Evolutionary conservation across 2,888 invertebrate species (phyloP), one percentile per base, ranked within the genome.

Genomic region (Acanthacorydalis orientalis): DNA sequence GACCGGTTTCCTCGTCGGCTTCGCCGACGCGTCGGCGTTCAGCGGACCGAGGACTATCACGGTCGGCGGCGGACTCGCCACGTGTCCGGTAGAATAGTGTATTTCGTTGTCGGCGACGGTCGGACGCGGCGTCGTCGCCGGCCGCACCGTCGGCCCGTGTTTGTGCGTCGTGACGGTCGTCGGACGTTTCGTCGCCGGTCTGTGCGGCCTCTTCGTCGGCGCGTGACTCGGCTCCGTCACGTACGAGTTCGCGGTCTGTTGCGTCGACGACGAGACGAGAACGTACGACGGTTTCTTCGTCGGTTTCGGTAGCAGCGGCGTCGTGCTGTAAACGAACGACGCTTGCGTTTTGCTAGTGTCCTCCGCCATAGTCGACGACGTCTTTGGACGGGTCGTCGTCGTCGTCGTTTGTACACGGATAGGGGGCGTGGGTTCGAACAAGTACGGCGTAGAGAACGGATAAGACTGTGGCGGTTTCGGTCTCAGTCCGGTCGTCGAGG

Each of bases 1-100:
- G 10, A 64, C 58, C 63, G 75, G 60, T 70, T 74, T 60, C 68
- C 69, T 48, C 42, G 37, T 39, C 8, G 46, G 39, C 1, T 16
- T 39, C 4, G 52, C 47, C 23, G 40, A 40, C 49, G 49, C 43
- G 44, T 40, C 43, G 31, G 48, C 49, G 40, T 47, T 48, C 9
- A 50, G 51, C 10, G 75, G 71, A 1, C 73, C 71, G 2, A 77
- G 58, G 7, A 77, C 75, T n/a, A 77, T 76, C 4, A 77, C 68
- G 0, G 76, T 77, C 0, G 77, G 76, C 9, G 74, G 70, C 49
- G 67, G 68, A 51, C 64, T 63, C 1, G 59, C 60, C 1, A 59
- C 60, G 7, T 60, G 61, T 53, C 58, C 58, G 2, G 51, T 53
- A 2, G 60, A 56, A 43, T 59, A 59, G 42, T 52, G 47, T 44